phyloP scores from a whole-genome alignment of 2,797 vertebrate species.

The Orestias chungarensis region DNA sequence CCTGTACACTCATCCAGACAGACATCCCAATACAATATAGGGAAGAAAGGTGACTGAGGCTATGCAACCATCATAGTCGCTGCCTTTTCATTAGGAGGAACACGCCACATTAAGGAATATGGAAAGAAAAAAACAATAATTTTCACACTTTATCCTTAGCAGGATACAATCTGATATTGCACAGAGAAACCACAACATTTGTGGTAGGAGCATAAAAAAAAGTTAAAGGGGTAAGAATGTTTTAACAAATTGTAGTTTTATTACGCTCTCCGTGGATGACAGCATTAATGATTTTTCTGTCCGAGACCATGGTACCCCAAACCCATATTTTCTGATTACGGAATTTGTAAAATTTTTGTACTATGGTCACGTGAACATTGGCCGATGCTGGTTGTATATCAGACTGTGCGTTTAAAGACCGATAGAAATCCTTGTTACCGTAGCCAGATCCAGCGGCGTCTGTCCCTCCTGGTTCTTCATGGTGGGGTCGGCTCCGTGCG shows the following conservation, averaged over 20 bases:
- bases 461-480: conserved; percentile 88
- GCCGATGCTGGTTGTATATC: not conserved
- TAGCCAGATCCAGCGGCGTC: conserved; percentile 83
- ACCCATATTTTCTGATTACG: conserved; percentile 3
- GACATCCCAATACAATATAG: no score
- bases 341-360: conserved; percentile 13
- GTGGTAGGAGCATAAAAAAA: no score
- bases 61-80: no score
- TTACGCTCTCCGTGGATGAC: not conserved
- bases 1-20: no score
- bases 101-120: no score
- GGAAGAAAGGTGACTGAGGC: no score
- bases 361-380: conserved; percentile 2
- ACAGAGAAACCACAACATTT: no score
- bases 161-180: no score
- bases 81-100: no score
- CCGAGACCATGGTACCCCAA: not conserved
- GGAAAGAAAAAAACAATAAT: not conserved
- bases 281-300: conserved; percentile 6
- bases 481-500: conserved; percentile 84
- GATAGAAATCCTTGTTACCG: conserved; percentile 59
- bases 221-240: not conserved
- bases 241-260: not conserved
- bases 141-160: no score
- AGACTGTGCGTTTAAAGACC: not conserved